Conservation (phyloP, 2,113 vertebrate species). For the Hystrix cristata region DNA sequence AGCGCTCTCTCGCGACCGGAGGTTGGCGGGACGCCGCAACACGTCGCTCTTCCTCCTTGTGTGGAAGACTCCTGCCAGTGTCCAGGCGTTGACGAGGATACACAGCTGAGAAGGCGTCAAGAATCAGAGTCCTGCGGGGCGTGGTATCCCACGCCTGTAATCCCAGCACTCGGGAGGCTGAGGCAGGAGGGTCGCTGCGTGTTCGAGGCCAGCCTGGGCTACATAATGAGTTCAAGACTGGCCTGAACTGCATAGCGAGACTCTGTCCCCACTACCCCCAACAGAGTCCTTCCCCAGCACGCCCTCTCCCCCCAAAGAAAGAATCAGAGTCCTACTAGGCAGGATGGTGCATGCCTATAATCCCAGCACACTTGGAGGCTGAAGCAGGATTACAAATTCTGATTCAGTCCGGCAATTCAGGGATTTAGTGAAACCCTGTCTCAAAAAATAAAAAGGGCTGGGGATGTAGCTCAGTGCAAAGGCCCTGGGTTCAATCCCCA, state of each 20-base stretch:
- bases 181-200: no score
- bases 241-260: no score
- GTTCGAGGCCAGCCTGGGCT: no score
- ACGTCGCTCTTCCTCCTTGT: neutral
- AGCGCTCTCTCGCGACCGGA: constrained; percentile 57
- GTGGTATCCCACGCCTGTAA: neutral
- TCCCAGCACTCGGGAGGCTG: no score
- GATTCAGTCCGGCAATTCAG: neutral
- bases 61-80: neutral
- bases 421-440: neutral
- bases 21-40: neutral
- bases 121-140: neutral
- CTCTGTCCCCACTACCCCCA: no score
- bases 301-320: no score
- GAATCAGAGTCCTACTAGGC: no score
- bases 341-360: neutral
- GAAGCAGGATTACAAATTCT: neutral
- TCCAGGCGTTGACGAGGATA: rapidly evolving
- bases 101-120: no score
- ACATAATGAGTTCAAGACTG: no score
- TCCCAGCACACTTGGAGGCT: neutral
- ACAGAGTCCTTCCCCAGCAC: no score
- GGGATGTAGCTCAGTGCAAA: neutral
- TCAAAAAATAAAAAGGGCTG: neutral
- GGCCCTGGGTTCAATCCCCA: neutral